Evolutionary conservation across 2,888 invertebrate species (phyloP).

Genomic region (Priocnemis perturbator): DNA sequence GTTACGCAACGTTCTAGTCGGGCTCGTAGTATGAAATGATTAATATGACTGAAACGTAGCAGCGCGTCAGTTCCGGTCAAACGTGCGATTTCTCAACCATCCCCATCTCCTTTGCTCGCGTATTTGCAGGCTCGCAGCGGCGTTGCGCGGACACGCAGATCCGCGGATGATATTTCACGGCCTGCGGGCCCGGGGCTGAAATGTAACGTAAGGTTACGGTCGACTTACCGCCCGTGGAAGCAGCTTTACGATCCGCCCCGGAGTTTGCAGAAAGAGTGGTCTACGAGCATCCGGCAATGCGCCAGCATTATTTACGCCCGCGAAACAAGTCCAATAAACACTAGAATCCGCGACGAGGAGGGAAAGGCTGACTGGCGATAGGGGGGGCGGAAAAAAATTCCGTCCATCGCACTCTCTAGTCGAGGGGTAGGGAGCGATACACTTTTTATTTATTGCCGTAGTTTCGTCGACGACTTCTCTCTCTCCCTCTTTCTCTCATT

Average conservation of each 20-base stretch:
- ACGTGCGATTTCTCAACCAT: too few relatives aligned
- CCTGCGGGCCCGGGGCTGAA: background rate
- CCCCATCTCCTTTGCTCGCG: too few relatives aligned
- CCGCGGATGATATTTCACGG: slow-evolving; percentile 29
- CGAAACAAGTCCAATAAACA: slow-evolving; percentile 67
- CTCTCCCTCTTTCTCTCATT: background rate
- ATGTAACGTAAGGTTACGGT: slow-evolving; percentile 54
- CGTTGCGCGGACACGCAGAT: background rate
- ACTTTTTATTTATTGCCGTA: slow-evolving; percentile 60
- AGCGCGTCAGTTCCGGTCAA: too few relatives aligned
- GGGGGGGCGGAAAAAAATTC: slow-evolving; percentile 41
- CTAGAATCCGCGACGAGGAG: slow-evolving; percentile 29
- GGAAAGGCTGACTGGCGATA: background rate
- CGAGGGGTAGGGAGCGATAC: slow-evolving; percentile 40
- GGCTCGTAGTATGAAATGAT: too few relatives aligned
- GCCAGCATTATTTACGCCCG: slow-evolving; percentile 64
- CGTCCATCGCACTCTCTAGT: slow-evolving; percentile 31
- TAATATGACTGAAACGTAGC: too few relatives aligned
- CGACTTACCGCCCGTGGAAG: slow-evolving; percentile 50
- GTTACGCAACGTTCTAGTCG: too few relatives aligned
- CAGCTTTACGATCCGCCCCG: slow-evolving; percentile 58
- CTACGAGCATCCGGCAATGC: slow-evolving; percentile 57
- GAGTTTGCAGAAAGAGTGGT: slow-evolving; percentile 59
- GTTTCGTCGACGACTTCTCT: slow-evolving; percentile 37
- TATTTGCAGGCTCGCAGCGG: too few relatives aligned